These are phyloP conservation scores for Gasteruption jaculator DNA, from an alignment of 2,888 invertebrate species.

Conservation along the genomic window DNA sequence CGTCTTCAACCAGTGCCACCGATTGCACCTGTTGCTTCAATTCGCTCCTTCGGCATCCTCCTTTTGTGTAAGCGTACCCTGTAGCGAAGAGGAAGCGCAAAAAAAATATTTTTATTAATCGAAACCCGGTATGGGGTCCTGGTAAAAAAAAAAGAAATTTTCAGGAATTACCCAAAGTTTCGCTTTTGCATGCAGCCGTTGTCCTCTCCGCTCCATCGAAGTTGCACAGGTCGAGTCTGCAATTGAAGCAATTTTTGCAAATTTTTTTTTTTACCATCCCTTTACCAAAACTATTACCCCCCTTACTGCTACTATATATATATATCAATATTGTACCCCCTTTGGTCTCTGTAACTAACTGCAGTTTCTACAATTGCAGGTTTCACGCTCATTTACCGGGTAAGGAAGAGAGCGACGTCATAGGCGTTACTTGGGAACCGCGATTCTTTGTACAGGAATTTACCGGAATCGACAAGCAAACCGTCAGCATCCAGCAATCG, in stretches of 20 bases:
- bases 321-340: no score
- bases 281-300: no score
- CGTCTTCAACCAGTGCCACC: slow-evolving; percentile 42
- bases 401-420: slow-evolving; percentile 27
- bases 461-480: slow-evolving; percentile 30
- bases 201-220: no score
- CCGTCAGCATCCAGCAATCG: slow-evolving; percentile 31
- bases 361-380: no score
- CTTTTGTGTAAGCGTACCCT: slow-evolving; percentile 39
- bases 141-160: background rate
- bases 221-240: slow-evolving; percentile 35
- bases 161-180: slow-evolving; percentile 30
- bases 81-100: slow-evolving; percentile 2
- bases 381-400: no score
- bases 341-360: no score
- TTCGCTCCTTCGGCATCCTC: slow-evolving; percentile 35
- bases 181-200: no score
- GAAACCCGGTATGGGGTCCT: background rate
- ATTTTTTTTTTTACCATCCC: no score
- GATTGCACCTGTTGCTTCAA: slow-evolving; percentile 30
- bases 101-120: slow-evolving; percentile 4
- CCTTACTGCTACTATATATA: no score
- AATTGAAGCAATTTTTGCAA: background rate
- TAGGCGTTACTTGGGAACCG: slow-evolving; percentile 32
- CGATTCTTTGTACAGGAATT: slow-evolving; percentile 33